Conservation (phyloP, 2,888 invertebrate genomes). For the Ochropacha duplaris region DNA sequence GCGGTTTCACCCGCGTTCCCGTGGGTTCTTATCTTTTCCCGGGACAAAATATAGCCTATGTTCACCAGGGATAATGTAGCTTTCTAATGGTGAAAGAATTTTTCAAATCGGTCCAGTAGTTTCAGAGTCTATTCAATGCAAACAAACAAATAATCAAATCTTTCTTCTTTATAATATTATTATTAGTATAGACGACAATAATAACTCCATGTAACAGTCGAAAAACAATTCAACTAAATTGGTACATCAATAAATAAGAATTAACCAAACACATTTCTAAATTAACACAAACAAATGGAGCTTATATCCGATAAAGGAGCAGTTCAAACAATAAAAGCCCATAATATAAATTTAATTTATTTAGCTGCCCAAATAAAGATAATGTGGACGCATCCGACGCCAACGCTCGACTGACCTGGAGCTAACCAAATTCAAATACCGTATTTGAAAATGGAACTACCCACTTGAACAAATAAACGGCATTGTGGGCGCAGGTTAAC, state of each 20-base stretch:
- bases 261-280: background rate
- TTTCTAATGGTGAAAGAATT: too few species aligned
- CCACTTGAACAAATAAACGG: conserved; percentile 31
- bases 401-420: conserved; percentile 44
- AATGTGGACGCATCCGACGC: conserved; percentile 34
- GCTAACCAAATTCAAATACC: conserved; percentile 23
- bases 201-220: too few species aligned
- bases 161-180: too few species aligned
- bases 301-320: background rate
- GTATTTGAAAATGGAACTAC: conserved; percentile 33
- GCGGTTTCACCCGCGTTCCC: too few species aligned
- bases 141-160: too few species aligned
- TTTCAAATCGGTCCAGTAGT: too few species aligned
- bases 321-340: conserved; percentile 18
- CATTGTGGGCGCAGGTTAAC: conserved; percentile 25
- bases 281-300: background rate
- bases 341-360: conserved; percentile 18
- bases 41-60: too few species aligned
- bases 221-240: background rate
- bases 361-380: conserved; percentile 26
- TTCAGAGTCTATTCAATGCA: too few species aligned
- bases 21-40: too few species aligned
- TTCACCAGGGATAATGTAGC: too few species aligned
- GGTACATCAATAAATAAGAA: background rate
- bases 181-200: too few species aligned